Evolutionary conservation across 2,797 vertebrate genomes (phyloP).

Genomic region (Gouania willdenowi): DNA sequence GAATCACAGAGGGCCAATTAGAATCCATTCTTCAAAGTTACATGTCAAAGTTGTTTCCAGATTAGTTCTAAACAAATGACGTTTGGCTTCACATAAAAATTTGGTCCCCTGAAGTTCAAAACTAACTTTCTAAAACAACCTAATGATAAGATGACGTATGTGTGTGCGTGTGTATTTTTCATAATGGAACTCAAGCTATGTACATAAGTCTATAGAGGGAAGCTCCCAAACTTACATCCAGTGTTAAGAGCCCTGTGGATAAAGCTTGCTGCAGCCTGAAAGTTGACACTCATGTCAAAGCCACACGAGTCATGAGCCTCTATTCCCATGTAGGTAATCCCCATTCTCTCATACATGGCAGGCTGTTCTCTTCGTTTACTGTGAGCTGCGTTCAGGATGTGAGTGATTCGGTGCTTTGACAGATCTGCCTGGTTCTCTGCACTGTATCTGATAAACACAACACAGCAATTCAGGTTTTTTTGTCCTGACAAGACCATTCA

Average conservation of each 20-base stretch:
- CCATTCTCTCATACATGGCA: constrained; percentile 75
- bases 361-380: constrained; percentile 77
- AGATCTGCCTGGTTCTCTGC: constrained; percentile 83
- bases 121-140: too few species aligned
- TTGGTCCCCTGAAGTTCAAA: too few species aligned
- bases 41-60: too few species aligned
- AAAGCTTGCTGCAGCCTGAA: constrained; percentile 84
- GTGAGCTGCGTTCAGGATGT: constrained; percentile 87
- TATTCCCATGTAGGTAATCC: constrained; percentile 85
- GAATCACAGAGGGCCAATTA: too few species aligned
- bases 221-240: constrained; percentile 77
- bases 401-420: constrained; percentile 78
- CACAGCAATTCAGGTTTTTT: too few species aligned
- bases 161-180: too few species aligned
- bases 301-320: constrained; percentile 82
- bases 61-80: too few species aligned
- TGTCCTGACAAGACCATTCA: not conserved
- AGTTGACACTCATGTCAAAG: constrained; percentile 90
- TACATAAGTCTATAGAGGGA: too few species aligned
- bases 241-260: constrained; percentile 82
- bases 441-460: constrained; percentile 73
- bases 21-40: too few species aligned
- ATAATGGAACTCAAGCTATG: too few species aligned
- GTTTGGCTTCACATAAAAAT: too few species aligned
- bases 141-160: too few species aligned